These are phyloP conservation scores for Holothuria leucospilota DNA, from an alignment of 53 echinoderm and acorn worm genomes.

Conservation along the genomic window DNA sequence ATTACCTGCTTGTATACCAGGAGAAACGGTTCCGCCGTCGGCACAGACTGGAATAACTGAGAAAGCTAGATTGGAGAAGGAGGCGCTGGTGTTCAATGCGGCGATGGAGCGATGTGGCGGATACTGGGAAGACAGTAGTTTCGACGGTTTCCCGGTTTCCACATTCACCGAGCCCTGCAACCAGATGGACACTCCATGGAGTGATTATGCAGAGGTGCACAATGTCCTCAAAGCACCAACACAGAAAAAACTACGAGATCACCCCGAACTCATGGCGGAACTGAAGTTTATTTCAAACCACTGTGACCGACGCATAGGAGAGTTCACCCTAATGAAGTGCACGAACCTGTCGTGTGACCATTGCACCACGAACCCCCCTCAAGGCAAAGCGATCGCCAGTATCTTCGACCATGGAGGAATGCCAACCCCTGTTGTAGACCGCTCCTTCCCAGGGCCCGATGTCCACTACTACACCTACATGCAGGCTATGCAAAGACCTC, in stretches of 20 bases:
- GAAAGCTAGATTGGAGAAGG: not conserved
- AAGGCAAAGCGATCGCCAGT: not conserved
- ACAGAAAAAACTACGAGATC: not conserved
- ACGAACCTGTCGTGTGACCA: not conserved
- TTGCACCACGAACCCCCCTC: not conserved
- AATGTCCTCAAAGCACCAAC: not conserved
- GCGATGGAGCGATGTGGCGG: not conserved
- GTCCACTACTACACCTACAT: not conserved
- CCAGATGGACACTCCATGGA: not conserved
- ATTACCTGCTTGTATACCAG: not conserved
- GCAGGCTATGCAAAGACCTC: slow-evolving; percentile 5
- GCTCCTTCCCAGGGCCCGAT: not conserved
- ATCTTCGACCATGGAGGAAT: not conserved
- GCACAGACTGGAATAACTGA: not conserved
- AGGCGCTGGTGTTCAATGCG: not conserved
- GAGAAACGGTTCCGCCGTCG: not conserved
- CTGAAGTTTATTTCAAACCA: slow-evolving; percentile 5
- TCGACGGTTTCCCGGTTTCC: not conserved
- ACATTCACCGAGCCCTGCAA: not conserved
- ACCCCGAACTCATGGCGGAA: slow-evolving; percentile 1
- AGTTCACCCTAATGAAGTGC: slow-evolving; percentile 28
- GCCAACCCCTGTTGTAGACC: slow-evolving; percentile 7
- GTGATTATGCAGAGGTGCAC: not conserved
- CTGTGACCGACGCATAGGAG: not conserved
- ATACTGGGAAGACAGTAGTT: slow-evolving; percentile 16